Base-by-base conservation (phyloP, 2,113 vertebrate genomes). In the Pleuronectes platessa region DNA sequence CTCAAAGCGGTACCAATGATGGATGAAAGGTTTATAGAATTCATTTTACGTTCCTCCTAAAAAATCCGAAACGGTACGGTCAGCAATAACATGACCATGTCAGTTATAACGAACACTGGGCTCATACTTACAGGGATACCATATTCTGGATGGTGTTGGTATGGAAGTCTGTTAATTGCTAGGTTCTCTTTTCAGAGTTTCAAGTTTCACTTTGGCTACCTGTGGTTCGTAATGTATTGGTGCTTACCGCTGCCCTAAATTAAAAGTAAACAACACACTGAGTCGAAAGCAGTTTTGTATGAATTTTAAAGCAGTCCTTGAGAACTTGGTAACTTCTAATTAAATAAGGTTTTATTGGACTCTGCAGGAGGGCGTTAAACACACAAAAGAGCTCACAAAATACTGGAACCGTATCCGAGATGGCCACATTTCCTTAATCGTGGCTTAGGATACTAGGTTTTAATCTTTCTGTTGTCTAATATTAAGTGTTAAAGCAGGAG, bases 241-340 rank as follows among this genome's bases (percentile, higher is more conserved):
- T 49, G 35, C 31, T 61, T 14, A 65, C 40, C 18, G 27, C 24
- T 47, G 14, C 27, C 20, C 24, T 37, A 59, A 63, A 84, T 70
- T 61, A 53, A 70, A 78, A 67, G 20, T 21, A 59, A 67, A 71
- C 69, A 74, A 53, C 61, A 45, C 0, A 4, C 64, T 55, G 55
- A 42, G 47, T 64, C 21, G 0, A 35, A 66, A 62, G 27, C 42
- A 23, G 24, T 63, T 53, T 59, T 26, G n/a, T 27, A 12, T 47
- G 18, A 55, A 61, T 67, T 51, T 58, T 58, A 49, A 72, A 79
- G 40, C 47, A 70, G 8, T 24, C 58, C 65, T 68, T 51, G 59
- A 82, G 60, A 82, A 72, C 59, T 78, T 31, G 35, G 55, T 5
- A 59, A 67, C 56, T 72, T 78, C 62, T 71, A 72, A 86, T 82